Conservation (phyloP, 2,797 vertebrate genomes). For the Poeciliopsis turneri region DNA sequence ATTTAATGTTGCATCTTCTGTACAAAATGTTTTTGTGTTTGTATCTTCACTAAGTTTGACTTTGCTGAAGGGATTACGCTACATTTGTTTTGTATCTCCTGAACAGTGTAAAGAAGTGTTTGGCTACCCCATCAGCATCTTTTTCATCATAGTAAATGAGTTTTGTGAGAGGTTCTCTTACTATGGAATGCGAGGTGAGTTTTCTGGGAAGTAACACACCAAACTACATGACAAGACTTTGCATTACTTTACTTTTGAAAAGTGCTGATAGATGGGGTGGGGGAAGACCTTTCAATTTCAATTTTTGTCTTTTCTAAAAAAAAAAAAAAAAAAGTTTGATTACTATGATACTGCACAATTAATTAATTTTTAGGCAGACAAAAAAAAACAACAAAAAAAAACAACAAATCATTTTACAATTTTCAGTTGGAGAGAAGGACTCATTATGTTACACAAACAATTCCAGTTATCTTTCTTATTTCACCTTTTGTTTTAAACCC, state of each 20-base stretch:
- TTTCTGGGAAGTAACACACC: background rate
- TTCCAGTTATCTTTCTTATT: background rate
- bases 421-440: background rate
- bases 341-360: background rate
- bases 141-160: conserved; percentile 94
- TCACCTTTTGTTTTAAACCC: background rate
- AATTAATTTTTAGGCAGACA: background rate
- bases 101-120: conserved; percentile 67
- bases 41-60: background rate
- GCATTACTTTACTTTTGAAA: background rate
- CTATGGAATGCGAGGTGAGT: conserved; percentile 96
- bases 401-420: too few relatives aligned
- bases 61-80: background rate
- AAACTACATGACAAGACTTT: background rate
- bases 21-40: background rate
- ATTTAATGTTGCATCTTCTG: background rate
- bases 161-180: conserved; percentile 98
- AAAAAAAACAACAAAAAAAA: too few relatives aligned
- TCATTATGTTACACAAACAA: background rate
- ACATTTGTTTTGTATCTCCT: conserved; percentile 11
- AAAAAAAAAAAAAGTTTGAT: too few relatives aligned
- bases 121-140: conserved; percentile 92
- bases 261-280: too few relatives aligned
- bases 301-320: background rate
- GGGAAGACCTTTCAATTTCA: background rate